Evolutionary conservation across 2,797 vertebrate genomes (phyloP).

Genomic region (Tapera naevia): DNA sequence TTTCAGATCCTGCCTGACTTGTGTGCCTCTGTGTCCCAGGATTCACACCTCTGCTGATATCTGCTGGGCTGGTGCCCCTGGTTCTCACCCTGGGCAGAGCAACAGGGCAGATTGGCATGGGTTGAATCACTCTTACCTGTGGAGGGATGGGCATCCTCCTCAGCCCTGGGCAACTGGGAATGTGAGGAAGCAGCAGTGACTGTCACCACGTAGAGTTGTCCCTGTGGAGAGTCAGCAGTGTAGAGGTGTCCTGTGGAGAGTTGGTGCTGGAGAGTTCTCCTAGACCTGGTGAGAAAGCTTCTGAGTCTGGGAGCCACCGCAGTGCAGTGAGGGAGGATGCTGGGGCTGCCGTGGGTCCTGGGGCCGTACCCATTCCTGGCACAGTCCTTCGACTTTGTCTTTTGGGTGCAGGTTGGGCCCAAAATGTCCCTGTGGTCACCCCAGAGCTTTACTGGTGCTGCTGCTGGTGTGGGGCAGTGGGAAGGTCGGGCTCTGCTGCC

Average conservation of each 20-base stretch:
- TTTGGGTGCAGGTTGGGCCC: not conserved
- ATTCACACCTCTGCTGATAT: not conserved
- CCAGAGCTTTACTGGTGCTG: not conserved
- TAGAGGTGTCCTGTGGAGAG: too few species aligned
- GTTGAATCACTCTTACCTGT: fast-evolving
- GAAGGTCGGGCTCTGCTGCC: not conserved
- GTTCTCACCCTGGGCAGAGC: fast-evolving
- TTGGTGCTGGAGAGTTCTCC: too few species aligned
- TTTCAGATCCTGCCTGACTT: too few species aligned
- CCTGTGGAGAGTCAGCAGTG: too few species aligned
- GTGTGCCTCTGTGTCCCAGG: not conserved
- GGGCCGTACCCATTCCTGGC: fast-evolving
- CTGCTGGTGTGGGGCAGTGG: fast-evolving
- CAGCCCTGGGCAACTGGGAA: too few species aligned
- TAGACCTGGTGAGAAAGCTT: too few species aligned
- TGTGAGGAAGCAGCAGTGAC: too few species aligned
- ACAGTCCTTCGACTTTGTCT: fast-evolving
- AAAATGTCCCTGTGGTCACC: fast-evolving
- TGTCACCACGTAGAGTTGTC: too few species aligned
- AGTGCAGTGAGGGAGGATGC: not conserved
- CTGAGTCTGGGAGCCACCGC: fast-evolving
- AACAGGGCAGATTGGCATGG: fast-evolving
- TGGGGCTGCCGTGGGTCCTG: not conserved
- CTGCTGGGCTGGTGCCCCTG: not conserved
- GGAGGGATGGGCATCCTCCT: not conserved